Conservation (phyloP, 2,113 vertebrate species). For the Hassar affinis region DNA sequence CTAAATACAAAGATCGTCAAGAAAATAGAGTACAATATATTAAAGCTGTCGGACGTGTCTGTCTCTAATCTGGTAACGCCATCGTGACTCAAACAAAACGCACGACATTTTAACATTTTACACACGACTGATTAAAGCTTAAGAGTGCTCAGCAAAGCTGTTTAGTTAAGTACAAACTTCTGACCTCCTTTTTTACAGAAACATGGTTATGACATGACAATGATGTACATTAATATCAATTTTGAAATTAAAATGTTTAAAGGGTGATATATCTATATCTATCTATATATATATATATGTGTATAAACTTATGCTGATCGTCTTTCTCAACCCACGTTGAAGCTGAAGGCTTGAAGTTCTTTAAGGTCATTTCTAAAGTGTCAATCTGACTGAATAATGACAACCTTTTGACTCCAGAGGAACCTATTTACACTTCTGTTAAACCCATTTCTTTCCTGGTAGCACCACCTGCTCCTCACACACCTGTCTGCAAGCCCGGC, state of each 20-base stretch:
- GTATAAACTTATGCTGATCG: neutral
- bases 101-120: conserved; percentile 68
- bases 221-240: neutral
- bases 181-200: conserved; percentile 22
- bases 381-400: conserved; percentile 15
- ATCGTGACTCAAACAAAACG: conserved; percentile 60
- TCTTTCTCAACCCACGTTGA: neutral
- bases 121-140: conserved; percentile 70
- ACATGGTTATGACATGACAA: neutral
- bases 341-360: neutral
- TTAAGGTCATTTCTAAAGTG: neutral
- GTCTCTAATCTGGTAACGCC: conserved; percentile 49
- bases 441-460: neutral
- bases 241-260: neutral
- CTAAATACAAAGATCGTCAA: conserved; percentile 71
- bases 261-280: too few species aligned
- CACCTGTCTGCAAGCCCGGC: too few species aligned
- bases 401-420: neutral
- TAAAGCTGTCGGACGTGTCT: conserved; percentile 67
- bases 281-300: too few species aligned
- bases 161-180: conserved; percentile 68
- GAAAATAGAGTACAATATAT: conserved; percentile 72
- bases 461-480: neutral
- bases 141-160: conserved; percentile 63
- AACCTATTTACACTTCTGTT: conserved; percentile 16